phyloP scores from a whole-genome alignment of 2,888 invertebrate species.

The Thera britannica region DNA sequence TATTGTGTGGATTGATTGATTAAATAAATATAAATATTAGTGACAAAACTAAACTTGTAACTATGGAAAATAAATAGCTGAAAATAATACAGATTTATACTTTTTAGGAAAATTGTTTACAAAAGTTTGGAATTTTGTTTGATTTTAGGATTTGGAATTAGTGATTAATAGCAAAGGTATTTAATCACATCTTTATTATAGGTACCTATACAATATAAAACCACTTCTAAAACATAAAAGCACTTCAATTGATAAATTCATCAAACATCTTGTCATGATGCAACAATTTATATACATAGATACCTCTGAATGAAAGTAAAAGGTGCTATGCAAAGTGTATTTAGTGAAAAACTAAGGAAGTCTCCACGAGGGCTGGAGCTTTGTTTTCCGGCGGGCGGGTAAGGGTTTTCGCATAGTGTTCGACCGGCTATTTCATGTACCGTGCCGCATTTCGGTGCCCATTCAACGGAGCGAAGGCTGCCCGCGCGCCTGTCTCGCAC shows the following conservation, averaged over 20 bases:
- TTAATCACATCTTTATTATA: slow-evolving; percentile 12
- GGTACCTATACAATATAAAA: not conserved
- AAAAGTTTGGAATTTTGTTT: not conserved
- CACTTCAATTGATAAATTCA: slow-evolving; percentile 33
- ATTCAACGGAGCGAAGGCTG: slow-evolving; percentile 82
- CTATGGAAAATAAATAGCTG: no score
- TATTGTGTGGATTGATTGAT: no score
- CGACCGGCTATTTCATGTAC: slow-evolving; percentile 83
- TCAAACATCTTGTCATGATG: slow-evolving; percentile 34
- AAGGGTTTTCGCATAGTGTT: slow-evolving; percentile 83
- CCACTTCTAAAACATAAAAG: slow-evolving; percentile 11
- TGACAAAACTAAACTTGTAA: no score
- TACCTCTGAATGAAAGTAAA: slow-evolving; percentile 27
- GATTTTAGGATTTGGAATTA: not conserved
- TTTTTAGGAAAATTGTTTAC: no score
- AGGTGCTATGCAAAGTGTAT: slow-evolving; percentile 18
- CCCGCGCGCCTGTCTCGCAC: slow-evolving; percentile 80
- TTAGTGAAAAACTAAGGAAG: slow-evolving; percentile 50
- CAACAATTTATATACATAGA: slow-evolving; percentile 31
- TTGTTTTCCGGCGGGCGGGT: slow-evolving; percentile 70
- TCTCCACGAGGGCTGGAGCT: slow-evolving; percentile 68
- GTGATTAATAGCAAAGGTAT: slow-evolving; percentile 3
- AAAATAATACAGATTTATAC: no score
- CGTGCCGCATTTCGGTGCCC: slow-evolving; percentile 82
- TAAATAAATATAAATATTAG: no score